phyloP scores from a whole-genome alignment of 2,113 vertebrate genomes.

The Machaerirhynchus nigripectus region DNA sequence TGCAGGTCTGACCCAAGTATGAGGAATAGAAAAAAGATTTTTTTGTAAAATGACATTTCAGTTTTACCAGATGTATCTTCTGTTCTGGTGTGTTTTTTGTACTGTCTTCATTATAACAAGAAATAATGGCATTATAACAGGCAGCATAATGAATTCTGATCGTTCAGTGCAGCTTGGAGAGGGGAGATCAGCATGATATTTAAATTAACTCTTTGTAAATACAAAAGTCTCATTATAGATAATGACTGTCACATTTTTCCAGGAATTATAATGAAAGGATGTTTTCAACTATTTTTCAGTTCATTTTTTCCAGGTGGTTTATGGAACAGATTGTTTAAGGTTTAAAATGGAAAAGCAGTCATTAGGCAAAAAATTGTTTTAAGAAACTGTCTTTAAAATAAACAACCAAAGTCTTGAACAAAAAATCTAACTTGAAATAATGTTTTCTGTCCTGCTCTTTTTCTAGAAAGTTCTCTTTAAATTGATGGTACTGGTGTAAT shows the following conservation, averaged over 20 bases:
- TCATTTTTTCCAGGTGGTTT: not conserved
- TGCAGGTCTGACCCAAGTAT: not conserved
- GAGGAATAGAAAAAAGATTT: not conserved
- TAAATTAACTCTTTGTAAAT: constrained; percentile 3
- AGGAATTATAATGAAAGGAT: constrained; percentile 9
- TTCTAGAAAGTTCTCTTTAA: not conserved
- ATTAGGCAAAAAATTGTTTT: not conserved
- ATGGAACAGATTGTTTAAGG: not conserved
- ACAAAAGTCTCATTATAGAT: not conserved
- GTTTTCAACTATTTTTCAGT: not conserved
- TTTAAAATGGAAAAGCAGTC: not conserved
- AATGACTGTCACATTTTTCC: not conserved
- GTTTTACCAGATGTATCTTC: not conserved
- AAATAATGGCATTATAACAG: not conserved
- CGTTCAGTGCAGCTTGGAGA: not conserved
- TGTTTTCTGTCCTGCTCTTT: not conserved
- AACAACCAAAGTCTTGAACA: not conserved
- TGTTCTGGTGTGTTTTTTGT: not conserved
- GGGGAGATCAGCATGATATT: not conserved
- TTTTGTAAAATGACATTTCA: not conserved
- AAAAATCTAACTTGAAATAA: not conserved
- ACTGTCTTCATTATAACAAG: not conserved
- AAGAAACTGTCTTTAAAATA: not conserved
- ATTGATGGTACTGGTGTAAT: not conserved
- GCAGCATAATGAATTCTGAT: not conserved